Base-by-base conservation (phyloP, 1,140 invertebrate genomes). In the Oreohelix idahoensis region DNA sequence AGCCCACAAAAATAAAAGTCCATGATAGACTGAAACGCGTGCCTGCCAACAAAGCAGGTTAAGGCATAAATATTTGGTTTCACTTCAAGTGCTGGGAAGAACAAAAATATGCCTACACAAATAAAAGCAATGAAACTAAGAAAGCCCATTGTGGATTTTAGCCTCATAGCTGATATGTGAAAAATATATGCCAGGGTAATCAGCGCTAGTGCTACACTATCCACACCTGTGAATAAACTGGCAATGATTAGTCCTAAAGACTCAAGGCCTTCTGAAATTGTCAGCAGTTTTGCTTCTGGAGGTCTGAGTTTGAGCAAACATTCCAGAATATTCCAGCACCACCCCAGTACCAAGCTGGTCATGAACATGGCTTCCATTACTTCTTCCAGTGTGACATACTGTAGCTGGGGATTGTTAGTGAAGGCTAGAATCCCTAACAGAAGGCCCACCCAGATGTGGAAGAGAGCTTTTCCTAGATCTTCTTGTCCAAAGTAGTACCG, bases 361-460 rank as follows among this genome's bases (percentile, higher is more conserved):
- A 92, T 45, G 26, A 92, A 86, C 36, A 92, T 81, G 26, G 87
- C 87, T 78, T 91, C 86, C 87, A 90, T 90, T 0, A 88, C 89
- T 81, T 91, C 87, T 39, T 90, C 85, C 11, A 86, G 69, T 45
- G 86, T 87, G 35, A 88, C 84, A 81, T 87, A 87, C 74, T 89
- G 83, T 32, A 87, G 87, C 23, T 86, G 81, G 36, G 84, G 70
- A 4, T 84, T 82, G 71, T 91, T 86, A 11, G 86, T 84, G 84
- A 91, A 92, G 2, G 89, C 86, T 4, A 92, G 85, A 8, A 92
- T 87, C 32, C 91, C 91, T 10, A 91, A 83, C 29, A 92, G 84
- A 77, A 90, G 89, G 26, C 91, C 90, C 29, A 91, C 80, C 91
- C 91, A 92, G 4, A 92, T 83, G 58, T 91, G 89, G 49, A 89